Base-by-base conservation (phyloP, 2,888 invertebrate genomes). In the Pseudococcus jackbeardsleyi region DNA sequence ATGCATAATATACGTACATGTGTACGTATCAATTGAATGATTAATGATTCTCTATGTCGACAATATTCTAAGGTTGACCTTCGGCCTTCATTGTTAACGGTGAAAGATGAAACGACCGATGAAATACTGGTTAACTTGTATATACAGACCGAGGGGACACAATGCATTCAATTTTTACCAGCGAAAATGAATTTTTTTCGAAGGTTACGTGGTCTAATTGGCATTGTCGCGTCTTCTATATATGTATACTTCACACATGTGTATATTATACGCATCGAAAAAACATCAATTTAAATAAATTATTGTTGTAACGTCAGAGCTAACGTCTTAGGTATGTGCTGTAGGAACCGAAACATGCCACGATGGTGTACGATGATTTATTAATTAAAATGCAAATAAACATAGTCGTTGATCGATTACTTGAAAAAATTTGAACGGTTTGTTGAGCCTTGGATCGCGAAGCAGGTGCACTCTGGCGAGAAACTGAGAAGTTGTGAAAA, bases 31-130 rank as follows among this genome's bases (percentile, higher is more conserved):
- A 77, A 77, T 77, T 77, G 77, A 77, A 77, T 77, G 77, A 77
- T 77, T 77, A 77, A 77, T 77, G 77, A 77, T 77, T 77, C 77
- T 77, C 39, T 39, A 26, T 17, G 77, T 77, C 77, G 77, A 77
- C 77, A 26, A 77, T 77, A 77, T 59, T 59, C 85, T 59, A 59
- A 85, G 26, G 85, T 85, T 85, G 85, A 85, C 85, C 85, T 85
- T 85, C 85, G 85, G 85, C 85, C 85, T 85, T 85, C 85, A 85
- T 85, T 85, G 85, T 85, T 59, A 85, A 85, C 85, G 59, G 50
- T 85, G 85, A 85, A 85, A 85, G 85, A 85, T 85, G 85, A 85
- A 85, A 85, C 85, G 85, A 26, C 46, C 84, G 84, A 85, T 85
- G 85, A 85, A 85, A 85, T 85, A 85, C 50, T 85, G 85, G 85